phyloP scores from a whole-genome alignment of 1,140 invertebrate species.

The Macrobrachium rosenbergii region DNA sequence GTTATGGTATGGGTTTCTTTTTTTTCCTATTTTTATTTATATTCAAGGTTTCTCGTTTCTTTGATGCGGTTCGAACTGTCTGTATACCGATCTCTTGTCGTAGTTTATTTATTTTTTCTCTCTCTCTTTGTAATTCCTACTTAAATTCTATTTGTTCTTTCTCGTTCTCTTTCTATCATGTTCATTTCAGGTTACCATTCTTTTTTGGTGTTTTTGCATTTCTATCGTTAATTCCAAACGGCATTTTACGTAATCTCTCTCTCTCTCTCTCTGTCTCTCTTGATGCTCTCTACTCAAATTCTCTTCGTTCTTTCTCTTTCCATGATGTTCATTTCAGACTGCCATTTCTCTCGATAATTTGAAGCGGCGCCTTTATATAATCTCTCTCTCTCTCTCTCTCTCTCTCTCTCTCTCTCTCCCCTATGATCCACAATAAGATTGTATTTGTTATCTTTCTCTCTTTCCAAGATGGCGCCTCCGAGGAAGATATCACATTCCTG shows the following conservation, averaged over 20 bases:
- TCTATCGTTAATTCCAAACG: background rate
- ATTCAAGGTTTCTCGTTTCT: background rate
- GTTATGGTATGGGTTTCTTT: background rate
- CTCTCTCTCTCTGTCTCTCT: constrained; percentile 36
- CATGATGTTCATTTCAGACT: no score
- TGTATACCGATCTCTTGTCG: no score
- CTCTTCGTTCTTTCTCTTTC: constrained; percentile 6
- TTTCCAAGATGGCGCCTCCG: constrained; percentile 36
- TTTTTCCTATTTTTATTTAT: background rate
- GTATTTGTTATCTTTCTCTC: background rate
- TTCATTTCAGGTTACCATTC: background rate
- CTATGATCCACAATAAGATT: background rate
- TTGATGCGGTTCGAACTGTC: background rate
- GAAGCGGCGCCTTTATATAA: no score
- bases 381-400: no score
- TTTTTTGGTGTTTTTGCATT: background rate
- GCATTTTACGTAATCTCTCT: no score
- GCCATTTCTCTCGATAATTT: background rate
- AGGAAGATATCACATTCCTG: constrained; percentile 54
- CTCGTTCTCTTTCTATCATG: background rate
- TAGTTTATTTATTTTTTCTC: background rate
- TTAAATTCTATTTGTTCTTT: background rate
- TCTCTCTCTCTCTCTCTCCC: background rate
- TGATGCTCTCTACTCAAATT: background rate
- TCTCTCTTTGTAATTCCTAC: background rate